phyloP scores from a whole-genome alignment of 2,113 vertebrate species.

The Acinonyx jubatus region DNA sequence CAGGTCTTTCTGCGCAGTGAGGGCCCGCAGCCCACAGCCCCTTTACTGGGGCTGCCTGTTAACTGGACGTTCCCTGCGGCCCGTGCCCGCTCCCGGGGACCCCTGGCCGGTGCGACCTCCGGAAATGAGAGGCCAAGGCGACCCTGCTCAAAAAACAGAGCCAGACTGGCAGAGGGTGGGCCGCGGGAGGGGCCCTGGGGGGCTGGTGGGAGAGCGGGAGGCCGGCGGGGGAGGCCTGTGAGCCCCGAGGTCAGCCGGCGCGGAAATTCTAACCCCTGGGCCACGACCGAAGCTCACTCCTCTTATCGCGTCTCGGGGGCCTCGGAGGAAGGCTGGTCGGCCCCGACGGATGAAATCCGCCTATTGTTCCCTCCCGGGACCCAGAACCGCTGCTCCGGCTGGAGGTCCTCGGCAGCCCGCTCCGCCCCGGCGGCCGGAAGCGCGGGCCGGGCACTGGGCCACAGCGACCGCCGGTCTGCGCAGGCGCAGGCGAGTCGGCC shows the following conservation, averaged over 20 bases:
- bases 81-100: background rate
- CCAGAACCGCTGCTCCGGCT: rapidly evolving
- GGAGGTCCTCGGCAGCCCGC: rapidly evolving
- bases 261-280: background rate
- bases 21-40: background rate
- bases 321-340: background rate
- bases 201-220: rapidly evolving
- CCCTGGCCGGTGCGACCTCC: background rate
- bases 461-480: background rate
- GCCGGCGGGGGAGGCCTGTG: rapidly evolving
- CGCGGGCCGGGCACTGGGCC: rapidly evolving
- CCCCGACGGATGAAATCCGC: background rate
- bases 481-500: conserved; percentile 27
- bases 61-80: background rate
- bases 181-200: background rate
- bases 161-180: rapidly evolving
- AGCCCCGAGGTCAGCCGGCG: background rate
- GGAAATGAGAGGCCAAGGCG: background rate
- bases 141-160: background rate
- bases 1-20: background rate
- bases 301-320: background rate
- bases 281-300: background rate
- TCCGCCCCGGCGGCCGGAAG: background rate
- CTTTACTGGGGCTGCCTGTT: rapidly evolving
- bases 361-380: background rate